Evolutionary conservation across 2,888 invertebrate species (phyloP).

Genomic region (Drosophila stalkeri): DNA sequence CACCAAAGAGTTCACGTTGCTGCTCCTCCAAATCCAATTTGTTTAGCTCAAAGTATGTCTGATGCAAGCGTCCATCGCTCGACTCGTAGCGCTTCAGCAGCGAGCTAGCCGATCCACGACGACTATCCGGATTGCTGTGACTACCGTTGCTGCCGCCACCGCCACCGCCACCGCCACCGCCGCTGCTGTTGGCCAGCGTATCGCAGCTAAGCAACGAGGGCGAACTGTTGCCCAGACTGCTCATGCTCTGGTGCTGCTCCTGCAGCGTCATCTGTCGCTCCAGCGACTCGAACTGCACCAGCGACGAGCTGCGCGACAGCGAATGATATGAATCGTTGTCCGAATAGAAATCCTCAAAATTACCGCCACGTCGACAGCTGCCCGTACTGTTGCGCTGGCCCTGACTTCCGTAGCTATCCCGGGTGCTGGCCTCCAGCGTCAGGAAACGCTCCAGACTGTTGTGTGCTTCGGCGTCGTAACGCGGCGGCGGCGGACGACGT

Average conservation of each 20-base stretch:
- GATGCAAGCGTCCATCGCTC: conserved; percentile 82
- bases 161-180: conserved; percentile 46
- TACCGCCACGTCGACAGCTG: conserved; percentile 72
- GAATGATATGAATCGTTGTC: conserved; percentile 87
- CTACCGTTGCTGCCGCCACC: conserved; percentile 39
- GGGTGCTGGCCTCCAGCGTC: conserved; percentile 68
- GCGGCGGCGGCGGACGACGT: conserved; percentile 59
- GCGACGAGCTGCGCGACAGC: conserved; percentile 91
- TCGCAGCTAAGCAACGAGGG: conserved; percentile 84
- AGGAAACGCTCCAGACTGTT: conserved; percentile 79
- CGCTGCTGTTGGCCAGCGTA: conserved; percentile 33
- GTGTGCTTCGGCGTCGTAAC: conserved; percentile 65
- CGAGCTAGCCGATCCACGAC: conserved; percentile 81
- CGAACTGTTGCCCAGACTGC: conserved; percentile 84
- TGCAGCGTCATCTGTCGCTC: conserved; percentile 89
- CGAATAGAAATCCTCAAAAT: conserved; percentile 84
- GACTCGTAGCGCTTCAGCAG: conserved; percentile 83
- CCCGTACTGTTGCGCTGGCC: conserved; percentile 76
- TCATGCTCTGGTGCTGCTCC: conserved; percentile 85
- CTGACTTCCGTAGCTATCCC: conserved; percentile 74
- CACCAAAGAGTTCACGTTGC: conserved; percentile 52
- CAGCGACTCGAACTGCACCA: conserved; percentile 93
- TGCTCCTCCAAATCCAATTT: conserved; percentile 83
- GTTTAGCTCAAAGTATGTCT: conserved; percentile 84
- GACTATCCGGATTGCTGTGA: conserved; percentile 78